These are phyloP conservation scores for Emydoidea blandingii DNA, from an alignment of 2,797 vertebrate species.

Conservation along the genomic window DNA sequence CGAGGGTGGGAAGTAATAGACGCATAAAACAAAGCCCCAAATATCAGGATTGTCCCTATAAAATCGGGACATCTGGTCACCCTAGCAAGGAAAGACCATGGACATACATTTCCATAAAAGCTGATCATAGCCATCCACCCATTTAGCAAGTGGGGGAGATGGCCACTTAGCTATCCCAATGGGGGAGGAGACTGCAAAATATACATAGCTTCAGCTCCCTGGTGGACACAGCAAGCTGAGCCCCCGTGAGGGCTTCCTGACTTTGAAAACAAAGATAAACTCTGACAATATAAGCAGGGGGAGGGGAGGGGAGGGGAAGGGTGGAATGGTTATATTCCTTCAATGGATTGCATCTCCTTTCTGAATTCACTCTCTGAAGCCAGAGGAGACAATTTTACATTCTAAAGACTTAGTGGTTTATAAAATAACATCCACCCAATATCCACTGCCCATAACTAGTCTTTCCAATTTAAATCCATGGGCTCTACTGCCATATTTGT, in stretches of 20 bases:
- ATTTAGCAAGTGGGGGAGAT: too few relatives aligned
- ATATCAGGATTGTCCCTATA: not conserved
- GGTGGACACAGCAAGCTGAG: not conserved
- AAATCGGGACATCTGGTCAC: not conserved
- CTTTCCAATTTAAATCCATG: constrained; percentile 8
- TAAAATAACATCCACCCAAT: not conserved
- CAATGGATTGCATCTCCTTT: not conserved
- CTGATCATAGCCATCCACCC: not conserved
- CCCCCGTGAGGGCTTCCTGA: not conserved
- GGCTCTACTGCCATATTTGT: not conserved
- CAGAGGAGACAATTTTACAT: not conserved
- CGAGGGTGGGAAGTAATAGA: too few relatives aligned
- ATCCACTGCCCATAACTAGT: not conserved
- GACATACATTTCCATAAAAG: not conserved
- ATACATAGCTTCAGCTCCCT: not conserved
- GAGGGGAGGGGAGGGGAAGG: not conserved
- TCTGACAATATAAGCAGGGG: not conserved
- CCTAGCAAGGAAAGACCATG: not conserved
- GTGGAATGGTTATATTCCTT: not conserved
- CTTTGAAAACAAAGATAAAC: too few relatives aligned
- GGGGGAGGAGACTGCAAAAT: not conserved
- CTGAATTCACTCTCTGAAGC: not conserved
- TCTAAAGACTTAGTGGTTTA: not conserved
- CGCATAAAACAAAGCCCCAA: too few relatives aligned
- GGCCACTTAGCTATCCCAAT: too few relatives aligned